Conservation (phyloP, 2,113 vertebrate genomes). For the Aptenodytes patagonicus region DNA sequence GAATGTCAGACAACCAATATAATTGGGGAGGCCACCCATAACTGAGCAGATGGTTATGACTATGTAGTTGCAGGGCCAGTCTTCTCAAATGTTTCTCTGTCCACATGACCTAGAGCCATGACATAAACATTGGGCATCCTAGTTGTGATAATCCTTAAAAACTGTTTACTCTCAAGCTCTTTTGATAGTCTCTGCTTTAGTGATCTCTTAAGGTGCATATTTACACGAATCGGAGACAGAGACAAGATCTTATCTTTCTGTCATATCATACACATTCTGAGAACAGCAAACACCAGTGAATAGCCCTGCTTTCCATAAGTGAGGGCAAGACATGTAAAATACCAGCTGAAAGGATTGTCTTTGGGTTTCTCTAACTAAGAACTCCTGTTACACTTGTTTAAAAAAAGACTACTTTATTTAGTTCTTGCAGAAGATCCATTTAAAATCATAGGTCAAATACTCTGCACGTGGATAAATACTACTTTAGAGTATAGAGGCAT, state of each 20-base stretch:
- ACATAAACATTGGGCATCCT: rapidly evolving
- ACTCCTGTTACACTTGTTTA: neutral
- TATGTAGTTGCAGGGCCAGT: neutral
- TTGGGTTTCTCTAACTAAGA: neutral
- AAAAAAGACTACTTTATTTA: neutral
- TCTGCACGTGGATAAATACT: no score
- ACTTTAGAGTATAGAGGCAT: neutral
- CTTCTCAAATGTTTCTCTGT: neutral
- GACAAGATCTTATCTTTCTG: neutral
- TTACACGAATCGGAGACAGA: neutral
- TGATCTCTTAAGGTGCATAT: neutral
- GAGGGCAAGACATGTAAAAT: neutral
- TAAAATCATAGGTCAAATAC: neutral
- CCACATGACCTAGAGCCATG: neutral
- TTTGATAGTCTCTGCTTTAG: neutral
- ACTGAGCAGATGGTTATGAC: neutral
- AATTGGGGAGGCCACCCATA: neutral
- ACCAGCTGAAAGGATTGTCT: neutral
- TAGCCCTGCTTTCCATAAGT: neutral
- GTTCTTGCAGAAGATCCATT: neutral
- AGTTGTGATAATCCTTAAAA: neutral
- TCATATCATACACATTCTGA: neutral
- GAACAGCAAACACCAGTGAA: neutral
- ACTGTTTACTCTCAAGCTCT: neutral
- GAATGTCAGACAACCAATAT: neutral